Evolutionary conservation across 2,888 invertebrate species (phyloP), one percentile per base, ranked within the genome.

Genomic region (Sipunculus nudus): DNA sequence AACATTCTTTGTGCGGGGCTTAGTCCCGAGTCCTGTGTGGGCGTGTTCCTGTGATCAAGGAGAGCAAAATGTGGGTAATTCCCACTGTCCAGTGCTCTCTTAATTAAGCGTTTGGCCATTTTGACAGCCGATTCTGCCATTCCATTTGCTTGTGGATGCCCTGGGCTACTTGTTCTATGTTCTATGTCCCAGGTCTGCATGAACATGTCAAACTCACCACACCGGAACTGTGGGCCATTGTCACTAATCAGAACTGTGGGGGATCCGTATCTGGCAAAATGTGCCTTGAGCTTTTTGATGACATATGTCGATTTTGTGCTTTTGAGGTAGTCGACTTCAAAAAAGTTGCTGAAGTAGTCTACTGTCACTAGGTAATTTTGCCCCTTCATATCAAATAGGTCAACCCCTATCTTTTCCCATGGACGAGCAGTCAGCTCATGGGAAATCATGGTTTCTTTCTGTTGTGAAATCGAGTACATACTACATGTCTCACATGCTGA

Each of bases 291-390:
- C 23, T 56, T 49, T n/a, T 28, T 35, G 28, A 70, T 60, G 8
- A 71, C 61, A 16, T 61, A 49, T 19, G 28, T 45, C 28, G 63
- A 48, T 31, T 29, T 39, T 16, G 61, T 66, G 25, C 58, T 55
- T 6, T 43, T 52, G 21, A 69, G 50, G 10, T 45, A 53, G 35
- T 71, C 71, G 21, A 65, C 41, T 50, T 68, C 66, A 23, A 60
- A 62, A 53, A 65, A 73, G 19, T 54, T 52, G 26, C 58, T 61
- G 50, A 55, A 61, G 35, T 61, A 70, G 55, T 71, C 71, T 4
- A 68, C 63, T 25, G 60, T 63, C 16, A 71, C 32, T 2, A 71
- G 53, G 59, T 69, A 72, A 25, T 71, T 52, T 28, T 58, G 35
- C 5, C 45, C 57, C 19, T 63, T 38, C 3, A 59, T 39, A 4